Conservation (phyloP, 1,140 invertebrate species). For the Drosophila seguyi region DNA sequence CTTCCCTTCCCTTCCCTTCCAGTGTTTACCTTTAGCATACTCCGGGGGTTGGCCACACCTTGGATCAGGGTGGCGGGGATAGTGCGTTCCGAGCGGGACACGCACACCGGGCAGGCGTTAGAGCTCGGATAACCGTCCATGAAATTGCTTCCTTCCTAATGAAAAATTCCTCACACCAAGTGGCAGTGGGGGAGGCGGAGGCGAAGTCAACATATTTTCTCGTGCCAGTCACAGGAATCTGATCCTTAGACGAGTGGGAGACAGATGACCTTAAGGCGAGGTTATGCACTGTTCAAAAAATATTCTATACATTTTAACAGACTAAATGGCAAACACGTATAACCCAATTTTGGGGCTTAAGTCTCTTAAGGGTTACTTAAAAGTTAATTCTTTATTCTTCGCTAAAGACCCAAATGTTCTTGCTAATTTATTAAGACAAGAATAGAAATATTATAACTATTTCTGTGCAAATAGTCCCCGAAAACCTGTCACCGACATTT, state of each 20-base stretch:
- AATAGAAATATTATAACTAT: not conserved
- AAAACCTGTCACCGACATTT: not conserved
- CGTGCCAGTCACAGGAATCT: constrained; percentile 8
- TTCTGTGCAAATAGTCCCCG: not conserved
- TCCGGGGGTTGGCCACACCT: constrained; percentile 24
- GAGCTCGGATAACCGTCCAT: constrained; percentile 29
- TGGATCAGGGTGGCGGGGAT: not conserved
- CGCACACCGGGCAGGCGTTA: constrained; percentile 23
- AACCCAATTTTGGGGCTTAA: too few relatives aligned
- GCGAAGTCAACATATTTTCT: constrained; percentile 7
- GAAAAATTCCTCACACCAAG: constrained; percentile 49
- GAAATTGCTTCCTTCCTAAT: constrained; percentile 52
- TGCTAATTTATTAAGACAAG: not conserved
- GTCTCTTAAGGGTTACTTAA: too few relatives aligned
- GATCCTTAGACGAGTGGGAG: constrained; percentile 30
- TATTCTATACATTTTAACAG: not conserved
- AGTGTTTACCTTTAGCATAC: constrained; percentile 34
- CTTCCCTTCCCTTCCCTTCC: not conserved
- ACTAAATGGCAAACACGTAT: not conserved
- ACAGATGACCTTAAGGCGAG: constrained; percentile 23
- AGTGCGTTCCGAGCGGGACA: constrained; percentile 20
- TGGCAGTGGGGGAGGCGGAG: not conserved
- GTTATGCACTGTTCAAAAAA: constrained; percentile 1
- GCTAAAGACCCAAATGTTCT: too few relatives aligned
- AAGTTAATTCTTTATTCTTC: not conserved